These are phyloP conservation scores for Sebastes matsubarae DNA, from an alignment of 2,797 vertebrate genomes.

Conservation along the genomic window DNA sequence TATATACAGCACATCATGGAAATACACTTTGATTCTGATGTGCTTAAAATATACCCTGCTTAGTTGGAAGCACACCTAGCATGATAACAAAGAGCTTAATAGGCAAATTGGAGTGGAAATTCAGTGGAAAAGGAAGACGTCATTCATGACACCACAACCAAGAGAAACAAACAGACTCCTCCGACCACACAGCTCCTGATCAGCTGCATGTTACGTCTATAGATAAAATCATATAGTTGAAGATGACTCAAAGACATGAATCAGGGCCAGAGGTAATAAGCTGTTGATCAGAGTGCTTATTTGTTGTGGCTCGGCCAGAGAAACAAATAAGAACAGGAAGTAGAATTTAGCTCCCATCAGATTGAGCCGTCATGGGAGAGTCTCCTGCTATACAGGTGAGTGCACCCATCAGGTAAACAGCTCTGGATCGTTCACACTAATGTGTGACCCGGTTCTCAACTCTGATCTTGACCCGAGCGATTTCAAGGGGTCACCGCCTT, in stretches of 20 bases:
- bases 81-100: background rate
- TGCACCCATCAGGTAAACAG: constrained; percentile 17
- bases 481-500: constrained; percentile 40
- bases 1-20: background rate
- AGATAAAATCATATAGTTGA: constrained; percentile 5
- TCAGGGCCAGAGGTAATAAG: constrained; percentile 15
- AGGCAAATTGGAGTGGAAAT: background rate
- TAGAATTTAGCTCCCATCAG: background rate
- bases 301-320: background rate
- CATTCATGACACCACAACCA: background rate
- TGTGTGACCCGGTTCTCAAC: constrained; percentile 46
- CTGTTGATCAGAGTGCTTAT: constrained; percentile 28
- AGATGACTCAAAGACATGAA: constrained; percentile 35
- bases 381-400: constrained; percentile 12
- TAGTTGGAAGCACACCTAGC: background rate
- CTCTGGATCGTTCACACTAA: background rate
- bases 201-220: constrained; percentile 1
- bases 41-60: background rate
- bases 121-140: background rate
- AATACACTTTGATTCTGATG: background rate
- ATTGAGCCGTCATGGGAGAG: background rate
- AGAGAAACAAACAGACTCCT: background rate
- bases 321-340: background rate
- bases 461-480: constrained; percentile 54
- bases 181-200: background rate